Conservation (phyloP, 2,888 invertebrate species). For the Synergus laeviventris region DNA sequence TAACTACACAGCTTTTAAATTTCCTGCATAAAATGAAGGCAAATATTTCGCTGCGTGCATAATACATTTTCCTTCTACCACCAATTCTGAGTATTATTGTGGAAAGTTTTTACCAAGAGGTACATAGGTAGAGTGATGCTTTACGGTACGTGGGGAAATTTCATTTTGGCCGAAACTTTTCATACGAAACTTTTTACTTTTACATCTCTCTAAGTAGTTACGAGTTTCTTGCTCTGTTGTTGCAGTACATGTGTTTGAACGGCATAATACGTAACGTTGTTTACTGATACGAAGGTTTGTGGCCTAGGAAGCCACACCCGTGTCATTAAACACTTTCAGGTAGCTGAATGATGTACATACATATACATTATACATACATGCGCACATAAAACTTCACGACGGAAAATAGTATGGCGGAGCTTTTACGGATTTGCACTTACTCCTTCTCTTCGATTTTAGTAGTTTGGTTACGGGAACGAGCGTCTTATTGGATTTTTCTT, state of each 20-base stretch:
- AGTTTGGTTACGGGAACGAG: constrained; percentile 23
- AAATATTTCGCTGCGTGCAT: constrained; percentile 43
- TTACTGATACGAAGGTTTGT: constrained; percentile 55
- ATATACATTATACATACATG: constrained; percentile 45
- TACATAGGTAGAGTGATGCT: constrained; percentile 39
- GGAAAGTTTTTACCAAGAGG: constrained; percentile 29
- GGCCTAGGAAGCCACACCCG: constrained; percentile 52
- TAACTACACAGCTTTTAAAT: background rate
- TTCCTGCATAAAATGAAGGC: background rate
- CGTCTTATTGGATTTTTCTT: background rate
- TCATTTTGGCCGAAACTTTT: constrained; percentile 52
- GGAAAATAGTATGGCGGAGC: constrained; percentile 28
- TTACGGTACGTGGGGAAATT: constrained; percentile 51
- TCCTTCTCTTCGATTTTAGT: constrained; percentile 34
- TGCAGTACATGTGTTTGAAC: constrained; percentile 53
- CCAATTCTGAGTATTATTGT: constrained; percentile 6
- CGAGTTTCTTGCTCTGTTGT: constrained; percentile 54
- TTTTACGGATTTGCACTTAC: constrained; percentile 27
- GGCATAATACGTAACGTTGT: constrained; percentile 55
- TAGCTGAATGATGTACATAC: constrained; percentile 46
- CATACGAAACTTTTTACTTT: constrained; percentile 36
- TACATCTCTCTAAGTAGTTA: constrained; percentile 43
- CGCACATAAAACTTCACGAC: constrained; percentile 38
- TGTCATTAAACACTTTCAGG: constrained; percentile 52
- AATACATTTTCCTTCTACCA: background rate